Conservation (phyloP, 2,888 invertebrate species). For the Agonum fuliginosum region DNA sequence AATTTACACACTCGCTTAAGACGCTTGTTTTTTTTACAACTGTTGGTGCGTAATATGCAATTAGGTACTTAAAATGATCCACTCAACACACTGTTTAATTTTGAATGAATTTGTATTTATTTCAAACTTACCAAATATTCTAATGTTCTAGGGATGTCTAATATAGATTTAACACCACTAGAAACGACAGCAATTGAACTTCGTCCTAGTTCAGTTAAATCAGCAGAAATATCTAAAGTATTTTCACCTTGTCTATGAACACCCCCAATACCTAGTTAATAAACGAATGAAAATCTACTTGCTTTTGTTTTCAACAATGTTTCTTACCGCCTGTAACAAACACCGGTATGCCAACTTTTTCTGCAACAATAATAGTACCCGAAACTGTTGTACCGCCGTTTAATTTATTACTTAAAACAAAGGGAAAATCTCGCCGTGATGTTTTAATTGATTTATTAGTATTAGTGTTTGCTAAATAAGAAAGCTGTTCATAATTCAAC, state of each 20-base stretch:
- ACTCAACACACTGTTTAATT: too few species aligned
- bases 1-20: too few species aligned
- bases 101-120: too few species aligned
- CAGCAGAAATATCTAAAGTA: slow-evolving; percentile 96
- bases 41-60: too few species aligned
- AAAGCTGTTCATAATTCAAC: slow-evolving; percentile 79
- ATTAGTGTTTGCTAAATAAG: slow-evolving; percentile 76
- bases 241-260: slow-evolving; percentile 92
- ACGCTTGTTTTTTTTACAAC: too few species aligned
- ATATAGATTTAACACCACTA: slow-evolving; percentile 97
- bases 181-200: slow-evolving; percentile 93
- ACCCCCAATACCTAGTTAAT: slow-evolving; percentile 83
- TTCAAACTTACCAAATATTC: slow-evolving; percentile 93
- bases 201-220: slow-evolving; percentile 91
- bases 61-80: too few species aligned
- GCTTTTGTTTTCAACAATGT: too few species aligned
- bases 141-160: slow-evolving; percentile 95
- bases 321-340: slow-evolving; percentile 92
- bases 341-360: slow-evolving; percentile 87
- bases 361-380: slow-evolving; percentile 91
- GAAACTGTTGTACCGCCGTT: slow-evolving; percentile 98
- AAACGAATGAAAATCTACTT: slow-evolving; percentile 50
- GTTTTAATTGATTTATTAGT: slow-evolving; percentile 82
- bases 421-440: slow-evolving; percentile 90
- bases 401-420: slow-evolving; percentile 79